Percentiles rank a stretch among this genome's conserved stretches.
Conservation (phyloP, 2,888 invertebrate species). For the Disparrhopalites patrizii region DNA sequence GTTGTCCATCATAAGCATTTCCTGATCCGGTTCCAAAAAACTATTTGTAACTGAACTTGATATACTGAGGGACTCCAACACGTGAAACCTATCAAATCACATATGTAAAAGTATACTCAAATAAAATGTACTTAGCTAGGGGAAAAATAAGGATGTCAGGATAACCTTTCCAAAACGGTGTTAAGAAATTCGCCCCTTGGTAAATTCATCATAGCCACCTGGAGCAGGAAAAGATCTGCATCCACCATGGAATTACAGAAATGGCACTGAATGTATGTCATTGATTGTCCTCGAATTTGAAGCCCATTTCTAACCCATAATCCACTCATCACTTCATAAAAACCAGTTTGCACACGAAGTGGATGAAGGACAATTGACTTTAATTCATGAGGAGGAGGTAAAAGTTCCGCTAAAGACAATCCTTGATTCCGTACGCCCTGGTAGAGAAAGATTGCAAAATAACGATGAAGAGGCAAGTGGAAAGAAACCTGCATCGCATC, state of each 20-base stretch:
- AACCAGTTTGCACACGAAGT: constrained; percentile 68
- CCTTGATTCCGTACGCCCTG: constrained; percentile 74
- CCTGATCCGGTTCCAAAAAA: constrained; percentile 70
- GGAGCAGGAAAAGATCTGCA: constrained; percentile 90
- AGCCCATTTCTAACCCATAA: constrained; percentile 96
- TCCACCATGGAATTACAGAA: constrained; percentile 99
- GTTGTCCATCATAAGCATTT: constrained; percentile 86
- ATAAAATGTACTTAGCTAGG: neutral
- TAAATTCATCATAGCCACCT: constrained; percentile 65
- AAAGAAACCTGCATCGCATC: constrained; percentile 76
- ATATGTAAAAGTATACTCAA: neutral
- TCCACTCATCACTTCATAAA: constrained; percentile 89
- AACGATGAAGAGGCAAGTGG: constrained; percentile 94
- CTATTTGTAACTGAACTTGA: constrained; percentile 55
- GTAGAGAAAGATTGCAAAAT: constrained; percentile 80
- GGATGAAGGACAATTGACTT: constrained; percentile 86
- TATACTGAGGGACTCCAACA: constrained; percentile 61
- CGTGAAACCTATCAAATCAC: constrained; percentile 65
- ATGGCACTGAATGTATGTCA: constrained; percentile 98
- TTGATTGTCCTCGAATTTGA: constrained; percentile 92
- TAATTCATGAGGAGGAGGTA: constrained; percentile 73
- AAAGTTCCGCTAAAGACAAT: constrained; percentile 68
- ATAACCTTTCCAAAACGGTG: constrained; percentile 80
- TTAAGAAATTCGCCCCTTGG: constrained; percentile 79
- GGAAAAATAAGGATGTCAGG: neutral